Conservation (phyloP, 2,797 vertebrate species). For the Enteromius viviparus region DNA sequence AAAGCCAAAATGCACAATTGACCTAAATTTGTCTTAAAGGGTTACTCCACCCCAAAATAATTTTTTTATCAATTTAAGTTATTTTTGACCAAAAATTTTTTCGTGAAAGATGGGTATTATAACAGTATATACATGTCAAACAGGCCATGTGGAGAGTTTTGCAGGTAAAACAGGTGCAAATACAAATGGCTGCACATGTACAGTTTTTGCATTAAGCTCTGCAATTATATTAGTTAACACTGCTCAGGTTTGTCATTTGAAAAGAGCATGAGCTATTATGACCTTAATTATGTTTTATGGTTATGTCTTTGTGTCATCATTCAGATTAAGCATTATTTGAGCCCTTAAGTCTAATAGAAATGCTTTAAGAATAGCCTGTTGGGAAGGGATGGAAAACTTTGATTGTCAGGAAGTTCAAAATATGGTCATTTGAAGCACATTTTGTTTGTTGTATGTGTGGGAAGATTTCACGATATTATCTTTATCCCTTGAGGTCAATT, state of each 20-base stretch:
- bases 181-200: not conserved
- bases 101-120: not conserved
- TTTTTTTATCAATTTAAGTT: no score
- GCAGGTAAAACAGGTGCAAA: not conserved
- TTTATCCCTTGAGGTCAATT: slow-evolving; percentile 49
- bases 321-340: not conserved
- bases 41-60: no score
- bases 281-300: not conserved
- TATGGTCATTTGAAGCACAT: slow-evolving; percentile 56
- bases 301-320: not conserved
- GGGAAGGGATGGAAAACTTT: not conserved
- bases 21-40: not conserved
- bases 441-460: slow-evolving; percentile 64
- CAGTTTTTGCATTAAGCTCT: not conserved
- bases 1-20: not conserved
- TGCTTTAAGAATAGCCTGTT: slow-evolving; percentile 1
- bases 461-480: slow-evolving; percentile 71
- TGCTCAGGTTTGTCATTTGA: not conserved
- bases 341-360: not conserved
- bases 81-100: no score
- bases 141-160: not conserved
- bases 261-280: not conserved
- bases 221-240: not conserved
- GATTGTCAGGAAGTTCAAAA: slow-evolving; percentile 71
- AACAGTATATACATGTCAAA: not conserved